A percentile compares a stretch with the other conserved stretches of the same genome.
Conservation (phyloP, 2,113 vertebrate genomes). For the Perccottus glenii region DNA sequence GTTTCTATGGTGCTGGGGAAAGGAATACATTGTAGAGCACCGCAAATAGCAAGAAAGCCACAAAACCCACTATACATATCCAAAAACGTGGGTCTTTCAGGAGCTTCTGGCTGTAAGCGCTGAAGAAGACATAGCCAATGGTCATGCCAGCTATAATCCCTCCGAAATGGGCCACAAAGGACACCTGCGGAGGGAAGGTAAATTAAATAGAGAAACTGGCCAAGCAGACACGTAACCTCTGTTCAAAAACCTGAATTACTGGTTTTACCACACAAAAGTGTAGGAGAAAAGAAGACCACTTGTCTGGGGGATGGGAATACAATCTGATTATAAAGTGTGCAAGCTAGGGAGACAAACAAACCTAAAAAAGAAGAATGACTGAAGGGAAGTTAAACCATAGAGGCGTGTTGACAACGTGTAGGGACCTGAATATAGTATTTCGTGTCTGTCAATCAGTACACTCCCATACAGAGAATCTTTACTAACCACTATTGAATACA, state of each 20-base stretch:
- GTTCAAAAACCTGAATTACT: background rate
- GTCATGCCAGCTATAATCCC: conserved; percentile 91
- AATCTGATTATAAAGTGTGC: background rate
- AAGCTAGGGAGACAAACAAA: background rate
- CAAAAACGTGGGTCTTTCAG: conserved; percentile 89
- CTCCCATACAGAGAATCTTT: background rate
- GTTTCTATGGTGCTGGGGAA: conserved; percentile 73
- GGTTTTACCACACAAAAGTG: background rate
- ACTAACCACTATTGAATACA: background rate
- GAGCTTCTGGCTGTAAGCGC: conserved; percentile 83
- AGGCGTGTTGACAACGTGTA: background rate
- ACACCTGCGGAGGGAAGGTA: conserved; percentile 78
- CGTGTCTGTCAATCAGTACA: background rate
- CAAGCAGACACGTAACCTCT: background rate
- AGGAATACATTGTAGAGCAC: conserved; percentile 89
- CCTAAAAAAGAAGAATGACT: background rate
- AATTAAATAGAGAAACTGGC: background rate
- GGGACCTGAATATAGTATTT: background rate
- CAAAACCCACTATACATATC: conserved; percentile 84
- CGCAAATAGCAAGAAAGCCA: conserved; percentile 82
- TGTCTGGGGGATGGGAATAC: background rate
- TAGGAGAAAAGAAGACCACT: background rate
- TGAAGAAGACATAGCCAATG: conserved; percentile 91
- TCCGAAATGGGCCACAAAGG: conserved; percentile 90
- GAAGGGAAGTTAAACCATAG: background rate